A percentile compares a stretch with the other conserved stretches of the same genome.
Conservation (phyloP, 2,113 vertebrate genomes). For the Nesogale talazaci region DNA sequence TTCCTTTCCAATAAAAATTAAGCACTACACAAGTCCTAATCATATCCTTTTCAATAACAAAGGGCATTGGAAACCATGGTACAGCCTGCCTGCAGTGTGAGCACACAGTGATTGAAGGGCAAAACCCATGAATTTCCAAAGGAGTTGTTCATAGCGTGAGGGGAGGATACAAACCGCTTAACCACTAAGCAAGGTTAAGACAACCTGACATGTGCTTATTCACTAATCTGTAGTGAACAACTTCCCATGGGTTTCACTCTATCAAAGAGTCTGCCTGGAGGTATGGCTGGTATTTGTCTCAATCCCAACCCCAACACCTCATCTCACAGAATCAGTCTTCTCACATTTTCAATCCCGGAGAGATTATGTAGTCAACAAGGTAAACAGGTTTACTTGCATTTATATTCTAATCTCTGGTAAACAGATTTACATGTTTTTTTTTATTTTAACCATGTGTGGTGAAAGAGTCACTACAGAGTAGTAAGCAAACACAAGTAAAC, state of each 20-base stretch:
- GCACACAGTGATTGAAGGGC: not conserved
- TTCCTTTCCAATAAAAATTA: not conserved
- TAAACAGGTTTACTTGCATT: not conserved
- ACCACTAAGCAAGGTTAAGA: no score
- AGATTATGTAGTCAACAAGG: not conserved
- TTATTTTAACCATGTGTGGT: not conserved
- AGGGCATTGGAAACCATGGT: not conserved
- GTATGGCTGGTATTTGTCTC: no score
- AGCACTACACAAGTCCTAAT: not conserved
- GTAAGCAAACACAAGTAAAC: not conserved
- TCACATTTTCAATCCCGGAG: no score
- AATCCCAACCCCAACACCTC: no score
- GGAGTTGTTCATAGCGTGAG: not conserved
- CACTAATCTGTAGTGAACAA: no score
- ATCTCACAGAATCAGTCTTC: no score
- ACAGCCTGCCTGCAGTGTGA: not conserved
- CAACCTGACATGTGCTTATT: no score
- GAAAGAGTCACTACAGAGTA: not conserved
- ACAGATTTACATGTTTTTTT: not conserved
- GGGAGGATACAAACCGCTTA: no score
- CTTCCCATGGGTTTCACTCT: no score
- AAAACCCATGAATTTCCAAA: conserved; percentile 4
- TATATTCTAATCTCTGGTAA: not conserved
- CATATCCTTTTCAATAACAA: conserved; percentile 42
- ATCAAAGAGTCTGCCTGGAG: no score